These are phyloP conservation scores for Laticauda laticaudata DNA, from an alignment of 2,113 vertebrate genomes.

Conservation along the genomic window DNA sequence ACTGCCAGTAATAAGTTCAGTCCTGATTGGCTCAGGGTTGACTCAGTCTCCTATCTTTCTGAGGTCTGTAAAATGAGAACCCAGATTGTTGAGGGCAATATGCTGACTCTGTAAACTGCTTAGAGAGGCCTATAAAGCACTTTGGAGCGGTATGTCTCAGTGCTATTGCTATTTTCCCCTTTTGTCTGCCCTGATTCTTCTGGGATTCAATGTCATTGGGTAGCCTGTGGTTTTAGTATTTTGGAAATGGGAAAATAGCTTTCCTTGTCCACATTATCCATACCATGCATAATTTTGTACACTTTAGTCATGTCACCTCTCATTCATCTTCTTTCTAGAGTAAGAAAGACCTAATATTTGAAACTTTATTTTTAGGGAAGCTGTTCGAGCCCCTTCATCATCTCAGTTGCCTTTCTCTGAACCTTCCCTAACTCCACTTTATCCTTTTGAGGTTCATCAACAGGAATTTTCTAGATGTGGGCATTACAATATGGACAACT, in stretches of 20 bases:
- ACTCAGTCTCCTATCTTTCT: not conserved
- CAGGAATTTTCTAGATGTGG: not conserved
- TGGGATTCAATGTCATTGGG: not conserved
- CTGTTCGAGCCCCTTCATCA: not conserved
- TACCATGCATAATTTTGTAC: not conserved
- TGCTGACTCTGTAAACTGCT: not conserved
- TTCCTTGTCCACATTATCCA: not conserved
- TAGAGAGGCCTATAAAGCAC: not conserved
- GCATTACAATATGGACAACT: not conserved
- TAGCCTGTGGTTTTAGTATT: not conserved
- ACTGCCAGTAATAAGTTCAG: not conserved
- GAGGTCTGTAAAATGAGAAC: too few species aligned
- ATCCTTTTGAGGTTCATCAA: not conserved
- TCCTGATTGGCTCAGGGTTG: not conserved
- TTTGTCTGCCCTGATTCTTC: not conserved
- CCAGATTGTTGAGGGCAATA: not conserved
- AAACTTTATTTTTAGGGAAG: not conserved
- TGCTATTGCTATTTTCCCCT: not conserved
- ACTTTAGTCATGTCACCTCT: not conserved
- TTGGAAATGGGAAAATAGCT: not conserved
- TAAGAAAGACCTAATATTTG: not conserved
- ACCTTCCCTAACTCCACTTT: not conserved
- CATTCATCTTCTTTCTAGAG: not conserved
- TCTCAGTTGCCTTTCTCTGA: not conserved
- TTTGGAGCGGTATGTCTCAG: too few species aligned